Evolutionary conservation across 2,797 vertebrate species (phyloP).

Genomic region (Phataginus tetradactyla): DNA sequence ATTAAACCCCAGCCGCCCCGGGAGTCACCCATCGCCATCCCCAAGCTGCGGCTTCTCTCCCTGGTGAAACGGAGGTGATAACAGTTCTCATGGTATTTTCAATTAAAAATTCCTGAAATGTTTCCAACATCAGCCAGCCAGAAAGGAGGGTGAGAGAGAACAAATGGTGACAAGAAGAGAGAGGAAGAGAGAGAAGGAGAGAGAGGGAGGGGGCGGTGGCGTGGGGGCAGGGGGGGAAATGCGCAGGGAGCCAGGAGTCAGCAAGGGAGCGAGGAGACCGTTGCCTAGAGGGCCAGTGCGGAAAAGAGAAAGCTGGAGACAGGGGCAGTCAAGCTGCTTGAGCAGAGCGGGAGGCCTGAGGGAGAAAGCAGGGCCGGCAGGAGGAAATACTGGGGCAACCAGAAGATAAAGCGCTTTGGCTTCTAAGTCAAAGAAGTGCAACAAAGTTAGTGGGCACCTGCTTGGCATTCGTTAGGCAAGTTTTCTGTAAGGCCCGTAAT

Average conservation of each 20-base stretch:
- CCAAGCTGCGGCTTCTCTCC: constrained; percentile 72
- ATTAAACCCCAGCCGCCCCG: constrained; percentile 65
- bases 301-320: background rate
- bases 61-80: constrained; percentile 85
- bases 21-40: constrained; percentile 67
- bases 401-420: background rate
- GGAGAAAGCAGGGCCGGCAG: background rate
- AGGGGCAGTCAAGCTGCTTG: background rate
- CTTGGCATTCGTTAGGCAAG: background rate
- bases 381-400: background rate
- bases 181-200: constrained; percentile 63
- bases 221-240: background rate
- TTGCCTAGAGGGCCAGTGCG: fast-evolving
- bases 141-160: constrained; percentile 86
- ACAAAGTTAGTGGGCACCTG: background rate
- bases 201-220: constrained; percentile 17
- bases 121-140: constrained; percentile 86
- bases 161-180: constrained; percentile 87
- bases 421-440: background rate
- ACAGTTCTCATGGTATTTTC: constrained; percentile 87
- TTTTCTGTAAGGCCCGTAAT: background rate
- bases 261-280: too few relatives aligned
- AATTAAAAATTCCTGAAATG: constrained; percentile 89
- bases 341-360: background rate
- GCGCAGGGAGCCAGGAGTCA: background rate